Evolutionary conservation across 1,140 invertebrate species (phyloP).

Genomic region (Macrosteles quadrilineatus): DNA sequence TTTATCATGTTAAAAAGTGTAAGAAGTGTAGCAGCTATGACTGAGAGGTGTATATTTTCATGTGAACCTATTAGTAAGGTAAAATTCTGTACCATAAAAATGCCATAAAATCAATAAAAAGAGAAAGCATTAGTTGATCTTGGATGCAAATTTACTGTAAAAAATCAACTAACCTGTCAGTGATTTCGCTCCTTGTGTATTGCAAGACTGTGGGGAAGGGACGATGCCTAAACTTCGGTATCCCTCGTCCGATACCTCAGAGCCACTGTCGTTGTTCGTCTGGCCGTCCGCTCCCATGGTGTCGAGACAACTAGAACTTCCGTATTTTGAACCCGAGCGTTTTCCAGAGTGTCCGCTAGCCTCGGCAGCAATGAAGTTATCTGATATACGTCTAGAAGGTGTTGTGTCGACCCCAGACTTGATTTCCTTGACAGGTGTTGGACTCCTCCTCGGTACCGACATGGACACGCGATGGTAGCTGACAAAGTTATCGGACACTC

Average conservation of each 20-base stretch:
- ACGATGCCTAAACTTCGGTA: constrained; percentile 78
- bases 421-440: background rate
- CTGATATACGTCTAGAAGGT: constrained; percentile 27
- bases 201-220: constrained; percentile 46
- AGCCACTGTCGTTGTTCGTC: constrained; percentile 77
- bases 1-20: too few relatives aligned
- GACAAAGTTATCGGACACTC: constrained; percentile 39
- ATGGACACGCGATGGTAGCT: constrained; percentile 13
- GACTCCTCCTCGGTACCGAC: constrained; percentile 7
- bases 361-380: constrained; percentile 22
- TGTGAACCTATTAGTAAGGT: too few relatives aligned
- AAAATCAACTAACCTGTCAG: too few relatives aligned
- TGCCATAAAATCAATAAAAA: too few relatives aligned
- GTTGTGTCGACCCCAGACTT: constrained; percentile 29
- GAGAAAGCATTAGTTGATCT: too few relatives aligned
- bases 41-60: too few relatives aligned
- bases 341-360: background rate
- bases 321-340: constrained; percentile 19
- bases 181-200: background rate
- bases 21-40: too few relatives aligned
- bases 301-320: constrained; percentile 33
- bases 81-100: too few relatives aligned
- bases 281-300: constrained; percentile 48
- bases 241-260: constrained; percentile 84
- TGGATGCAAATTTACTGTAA: too few relatives aligned